Conservation (phyloP, 2,797 vertebrate species). For the Zenarchopterus dispar region DNA sequence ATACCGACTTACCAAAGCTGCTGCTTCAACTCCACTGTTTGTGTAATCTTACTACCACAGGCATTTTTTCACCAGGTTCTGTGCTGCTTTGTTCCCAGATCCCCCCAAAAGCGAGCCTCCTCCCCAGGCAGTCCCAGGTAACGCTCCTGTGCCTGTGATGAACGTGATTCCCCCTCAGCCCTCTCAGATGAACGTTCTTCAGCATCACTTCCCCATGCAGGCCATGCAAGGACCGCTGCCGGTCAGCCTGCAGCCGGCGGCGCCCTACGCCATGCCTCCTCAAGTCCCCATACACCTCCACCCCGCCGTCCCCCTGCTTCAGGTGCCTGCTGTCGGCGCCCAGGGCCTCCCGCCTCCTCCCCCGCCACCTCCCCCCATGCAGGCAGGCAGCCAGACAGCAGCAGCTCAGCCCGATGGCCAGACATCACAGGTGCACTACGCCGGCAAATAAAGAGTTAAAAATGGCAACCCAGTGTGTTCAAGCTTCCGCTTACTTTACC, state of each 20-base stretch:
- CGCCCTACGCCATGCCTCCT: slow-evolving; percentile 86
- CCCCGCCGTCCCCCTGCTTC: slow-evolving; percentile 87
- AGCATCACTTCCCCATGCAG: slow-evolving; percentile 85
- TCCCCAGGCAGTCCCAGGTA: slow-evolving; percentile 81
- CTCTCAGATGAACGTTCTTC: slow-evolving; percentile 85
- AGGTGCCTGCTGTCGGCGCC: slow-evolving; percentile 87
- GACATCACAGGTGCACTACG: slow-evolving; percentile 42
- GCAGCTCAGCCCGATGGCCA: slow-evolving; percentile 87
- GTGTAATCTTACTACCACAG: no score
- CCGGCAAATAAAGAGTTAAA: no score
- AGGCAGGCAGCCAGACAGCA: slow-evolving; percentile 86
- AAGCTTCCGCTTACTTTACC: not conserved
- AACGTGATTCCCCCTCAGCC: slow-evolving; percentile 86
- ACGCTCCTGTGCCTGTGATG: slow-evolving; percentile 87
- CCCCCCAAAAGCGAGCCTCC: slow-evolving; percentile 84
- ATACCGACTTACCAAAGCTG: no score
- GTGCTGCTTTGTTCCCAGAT: slow-evolving; percentile 76
- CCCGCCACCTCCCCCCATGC: slow-evolving; percentile 93
- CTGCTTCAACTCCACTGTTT: no score
- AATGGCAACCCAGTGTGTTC: no score
- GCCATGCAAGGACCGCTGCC: slow-evolving; percentile 82
- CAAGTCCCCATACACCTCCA: slow-evolving; percentile 91
- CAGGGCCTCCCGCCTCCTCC: slow-evolving; percentile 94
- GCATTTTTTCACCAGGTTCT: no score
- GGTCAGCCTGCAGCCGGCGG: slow-evolving; percentile 85